Base-by-base conservation (phyloP, 2,797 vertebrate species). In the Poecilia wingei region DNA sequence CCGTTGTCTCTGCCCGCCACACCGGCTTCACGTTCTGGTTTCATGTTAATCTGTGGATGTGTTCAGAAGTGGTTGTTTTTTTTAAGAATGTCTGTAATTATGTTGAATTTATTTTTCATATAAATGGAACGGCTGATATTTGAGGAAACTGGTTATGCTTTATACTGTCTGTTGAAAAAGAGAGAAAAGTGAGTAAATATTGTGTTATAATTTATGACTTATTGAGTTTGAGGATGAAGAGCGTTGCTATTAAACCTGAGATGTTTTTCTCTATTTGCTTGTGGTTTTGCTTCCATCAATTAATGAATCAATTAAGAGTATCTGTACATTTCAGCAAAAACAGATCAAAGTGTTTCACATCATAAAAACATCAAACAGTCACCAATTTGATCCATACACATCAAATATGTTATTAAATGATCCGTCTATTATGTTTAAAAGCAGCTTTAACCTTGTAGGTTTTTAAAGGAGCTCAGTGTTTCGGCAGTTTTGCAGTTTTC, bases 201-300 rank as follows among this genome's bases (percentile, higher is more conserved):
- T 92, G 91, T 95, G 94, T 95, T 94, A 87, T 93, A 92, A 94
- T 93, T 93, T 92, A 87, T 90, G 89, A 93, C 89, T 89, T 87
- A 88, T 93, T 89, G 81, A 87, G 86, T 94, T 93, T 93, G 87
- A 92, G 86, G 87, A 93, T 91, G 87, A 91, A 88, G 87, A 89
- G 89, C 81, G 84, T 93, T 91, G 83, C 90, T 88, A 95, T 95
- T 94, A 95, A 95, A 95, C 83, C 45, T 82, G 87, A 91, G 91
- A 92, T 92, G 85, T 92, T 89, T 94, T 95, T 94, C 89, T 91
- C 90, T 90, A 93, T 64, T 3, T 33, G 64, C 41, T 79, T 79
- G 75, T 81, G 39, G 70, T 64, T 47, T 36, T 81, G 0, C n/a
- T 82, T 53, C 22, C 7, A 7, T 51, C 49, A 51, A 2, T 22